phyloP scores from a whole-genome alignment of 2,113 vertebrate genomes.

The Oryzias curvinotus region DNA sequence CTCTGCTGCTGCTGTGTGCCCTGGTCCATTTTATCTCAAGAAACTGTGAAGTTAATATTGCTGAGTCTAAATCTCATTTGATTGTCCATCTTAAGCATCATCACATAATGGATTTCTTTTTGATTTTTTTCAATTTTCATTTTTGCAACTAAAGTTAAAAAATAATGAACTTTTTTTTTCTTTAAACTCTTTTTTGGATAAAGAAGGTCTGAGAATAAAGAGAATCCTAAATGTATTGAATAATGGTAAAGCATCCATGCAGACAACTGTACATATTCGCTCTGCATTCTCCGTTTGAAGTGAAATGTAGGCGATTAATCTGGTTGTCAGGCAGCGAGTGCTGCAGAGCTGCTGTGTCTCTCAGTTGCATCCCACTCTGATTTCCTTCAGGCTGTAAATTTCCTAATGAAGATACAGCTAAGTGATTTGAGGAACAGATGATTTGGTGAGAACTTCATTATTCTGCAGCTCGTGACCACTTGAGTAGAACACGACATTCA shows the following conservation, averaged over 20 bases:
- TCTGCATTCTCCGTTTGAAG: neutral
- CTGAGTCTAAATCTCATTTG: too few species aligned
- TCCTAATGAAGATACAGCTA: slow-evolving; percentile 62
- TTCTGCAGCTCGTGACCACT: slow-evolving; percentile 50
- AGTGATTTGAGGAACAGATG: slow-evolving; percentile 58
- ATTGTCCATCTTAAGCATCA: too few species aligned
- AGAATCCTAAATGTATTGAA: neutral
- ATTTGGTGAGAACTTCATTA: slow-evolving; percentile 66
- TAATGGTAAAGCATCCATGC: neutral
- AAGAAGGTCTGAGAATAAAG: neutral
- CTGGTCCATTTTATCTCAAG: too few species aligned
- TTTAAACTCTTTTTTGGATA: neutral
- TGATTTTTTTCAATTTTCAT: too few species aligned
- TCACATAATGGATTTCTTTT: too few species aligned
- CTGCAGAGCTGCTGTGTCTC: neutral
- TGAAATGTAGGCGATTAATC: neutral
- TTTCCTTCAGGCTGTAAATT: slow-evolving; percentile 27
- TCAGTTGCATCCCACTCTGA: neutral
- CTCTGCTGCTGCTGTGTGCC: too few species aligned
- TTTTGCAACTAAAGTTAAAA: too few species aligned
- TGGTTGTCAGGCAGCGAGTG: neutral
- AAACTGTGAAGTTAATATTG: too few species aligned
- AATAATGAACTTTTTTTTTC: neutral
- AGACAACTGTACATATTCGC: neutral
- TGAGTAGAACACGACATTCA: slow-evolving; percentile 62